Conservation (phyloP, 2,113 vertebrate species). For the Nesogale talazaci region DNA sequence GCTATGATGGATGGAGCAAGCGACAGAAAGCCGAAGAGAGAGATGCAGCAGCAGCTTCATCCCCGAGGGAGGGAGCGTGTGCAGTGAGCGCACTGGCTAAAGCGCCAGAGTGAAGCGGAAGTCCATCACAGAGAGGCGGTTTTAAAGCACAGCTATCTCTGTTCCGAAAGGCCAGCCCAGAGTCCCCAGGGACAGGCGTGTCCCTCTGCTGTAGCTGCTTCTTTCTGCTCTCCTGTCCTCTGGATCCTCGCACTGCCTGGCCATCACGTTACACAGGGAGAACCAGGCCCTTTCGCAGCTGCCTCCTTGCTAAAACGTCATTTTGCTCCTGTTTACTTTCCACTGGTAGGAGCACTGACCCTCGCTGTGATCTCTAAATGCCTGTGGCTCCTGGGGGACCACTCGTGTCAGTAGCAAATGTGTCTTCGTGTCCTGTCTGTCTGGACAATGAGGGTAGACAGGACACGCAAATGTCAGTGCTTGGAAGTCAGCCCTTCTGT, state of each 20-base stretch:
- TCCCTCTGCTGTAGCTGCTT: neutral
- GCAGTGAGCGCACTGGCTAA: neutral
- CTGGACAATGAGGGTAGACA: slow-evolving; percentile 62
- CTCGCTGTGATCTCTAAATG: slow-evolving; percentile 68
- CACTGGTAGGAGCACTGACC: slow-evolving; percentile 47
- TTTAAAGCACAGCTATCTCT: neutral
- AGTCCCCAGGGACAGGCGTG: too few species aligned
- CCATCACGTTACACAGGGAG: slow-evolving; percentile 4
- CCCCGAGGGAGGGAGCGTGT: neutral
- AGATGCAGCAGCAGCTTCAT: neutral
- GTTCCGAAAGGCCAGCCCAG: neutral
- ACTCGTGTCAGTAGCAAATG: slow-evolving; percentile 57
- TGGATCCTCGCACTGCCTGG: neutral
- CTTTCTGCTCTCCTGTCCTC: neutral
- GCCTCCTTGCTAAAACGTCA: slow-evolving; percentile 41
- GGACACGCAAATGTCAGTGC: neutral
- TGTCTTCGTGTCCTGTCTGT: slow-evolving; percentile 61
- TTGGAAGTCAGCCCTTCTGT: neutral
- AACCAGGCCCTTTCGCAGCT: slow-evolving; percentile 13
- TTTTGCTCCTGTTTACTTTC: slow-evolving; percentile 55
- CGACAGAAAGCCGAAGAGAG: neutral
- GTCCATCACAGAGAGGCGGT: neutral
- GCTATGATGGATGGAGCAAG: slow-evolving; percentile 20
- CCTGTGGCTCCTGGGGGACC: slow-evolving; percentile 39
- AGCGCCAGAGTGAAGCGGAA: neutral